Conservation (phyloP, 2,797 vertebrate species). For the Streptopelia turtur region DNA sequence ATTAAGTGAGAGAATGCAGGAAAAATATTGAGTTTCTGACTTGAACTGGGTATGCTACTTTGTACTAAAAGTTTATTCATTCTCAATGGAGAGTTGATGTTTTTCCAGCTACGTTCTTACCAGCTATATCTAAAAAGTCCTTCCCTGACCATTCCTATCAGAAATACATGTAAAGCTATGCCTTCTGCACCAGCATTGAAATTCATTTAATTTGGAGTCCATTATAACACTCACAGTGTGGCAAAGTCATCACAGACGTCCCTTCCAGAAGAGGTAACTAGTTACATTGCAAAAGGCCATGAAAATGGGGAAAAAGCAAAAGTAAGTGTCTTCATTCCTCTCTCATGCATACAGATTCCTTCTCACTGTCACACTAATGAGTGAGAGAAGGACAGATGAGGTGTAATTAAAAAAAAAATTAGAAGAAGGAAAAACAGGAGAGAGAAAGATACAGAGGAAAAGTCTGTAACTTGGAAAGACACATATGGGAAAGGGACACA, state of each 20-base stretch:
- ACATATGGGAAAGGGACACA: background rate
- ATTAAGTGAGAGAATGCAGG: conserved; percentile 3
- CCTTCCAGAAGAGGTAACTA: background rate
- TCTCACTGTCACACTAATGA: background rate
- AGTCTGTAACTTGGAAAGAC: background rate
- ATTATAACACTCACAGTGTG: background rate
- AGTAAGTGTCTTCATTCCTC: background rate
- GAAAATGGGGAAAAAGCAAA: background rate
- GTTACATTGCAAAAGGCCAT: background rate
- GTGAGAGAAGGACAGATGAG: background rate
- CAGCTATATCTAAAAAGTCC: background rate
- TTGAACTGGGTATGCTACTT: conserved; percentile 17
- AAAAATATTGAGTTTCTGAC: background rate
- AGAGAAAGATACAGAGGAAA: background rate
- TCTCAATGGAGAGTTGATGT: background rate
- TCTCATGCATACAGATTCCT: background rate
- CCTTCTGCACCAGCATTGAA: background rate
- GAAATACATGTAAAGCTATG: background rate
- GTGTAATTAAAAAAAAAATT: background rate
- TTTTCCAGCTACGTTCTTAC: conserved; percentile 23
- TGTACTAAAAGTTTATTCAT: background rate
- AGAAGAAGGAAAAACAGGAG: background rate
- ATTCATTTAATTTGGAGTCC: background rate
- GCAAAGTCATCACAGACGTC: background rate
- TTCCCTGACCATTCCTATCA: background rate